Evolutionary conservation across 2,888 invertebrate genomes (phyloP).

Genomic region (Galerucella calmariensis): DNA sequence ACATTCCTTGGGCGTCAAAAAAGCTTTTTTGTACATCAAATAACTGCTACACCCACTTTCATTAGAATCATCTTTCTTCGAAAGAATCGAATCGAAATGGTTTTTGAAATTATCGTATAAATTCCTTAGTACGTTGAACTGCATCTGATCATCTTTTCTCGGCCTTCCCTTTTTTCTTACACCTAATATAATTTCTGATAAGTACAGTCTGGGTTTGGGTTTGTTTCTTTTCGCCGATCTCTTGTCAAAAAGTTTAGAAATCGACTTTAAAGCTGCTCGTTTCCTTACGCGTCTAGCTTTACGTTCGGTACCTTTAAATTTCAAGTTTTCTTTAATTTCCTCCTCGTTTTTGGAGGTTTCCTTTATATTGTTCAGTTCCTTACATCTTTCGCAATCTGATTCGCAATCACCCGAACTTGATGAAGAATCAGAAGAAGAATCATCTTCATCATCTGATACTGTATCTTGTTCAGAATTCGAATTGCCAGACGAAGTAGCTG

Average conservation of each 20-base stretch:
- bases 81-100: conserved; percentile 16
- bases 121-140: conserved; percentile 27
- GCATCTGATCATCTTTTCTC: conserved; percentile 28
- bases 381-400: conserved; percentile 23
- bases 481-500: not conserved
- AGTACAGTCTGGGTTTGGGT: conserved; percentile 22
- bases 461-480: not conserved
- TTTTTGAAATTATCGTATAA: conserved; percentile 35
- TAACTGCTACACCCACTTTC: conserved; percentile 33
- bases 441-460: not conserved
- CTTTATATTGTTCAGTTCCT: not conserved
- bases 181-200: conserved; percentile 43
- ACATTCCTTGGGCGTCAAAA: conserved; percentile 50
- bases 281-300: conserved; percentile 1
- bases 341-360: conserved; percentile 5
- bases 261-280: not conserved
- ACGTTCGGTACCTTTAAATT: not conserved
- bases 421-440: not conserved
- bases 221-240: not conserved
- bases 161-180: conserved; percentile 42
- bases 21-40: conserved; percentile 37
- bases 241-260: not conserved
- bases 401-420: conserved; percentile 20
- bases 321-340: conserved; percentile 35
- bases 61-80: conserved; percentile 5